Evolutionary conservation across 2,113 vertebrate genomes (phyloP), one percentile per base, ranked within the genome.

Genomic region (Poicephalus meyeri): DNA sequence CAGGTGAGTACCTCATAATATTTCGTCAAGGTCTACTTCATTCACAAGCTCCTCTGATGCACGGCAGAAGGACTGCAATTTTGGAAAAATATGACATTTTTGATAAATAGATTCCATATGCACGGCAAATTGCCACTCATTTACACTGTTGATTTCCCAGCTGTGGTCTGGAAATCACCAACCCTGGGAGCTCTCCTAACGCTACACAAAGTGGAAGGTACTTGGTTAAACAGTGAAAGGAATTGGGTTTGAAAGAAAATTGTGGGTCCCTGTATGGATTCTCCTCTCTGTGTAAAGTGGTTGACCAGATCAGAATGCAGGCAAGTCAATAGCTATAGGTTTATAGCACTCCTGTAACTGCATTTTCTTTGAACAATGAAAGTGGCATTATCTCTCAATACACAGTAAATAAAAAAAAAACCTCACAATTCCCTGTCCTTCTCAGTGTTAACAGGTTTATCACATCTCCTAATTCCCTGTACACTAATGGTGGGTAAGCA

Each of bases 391-490:
- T 41, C 13, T 58, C 42, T 50, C 29, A 37, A 9, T 26, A n/a
- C 0, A 4, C 12, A n/a, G 5, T 56, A 50, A 50, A 49, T 39
- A 31, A 61, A 64, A 47, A n/a, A 33, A 4, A 2, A 26, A 0
- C 9, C 24, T 33, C 37, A 58, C 4, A 53, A 4, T 4, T 26
- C 9, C 14, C 29, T 53, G 39, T 58, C 26, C 17, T 24, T 58
- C 13, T 66, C 35, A 42, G 2, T 63, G n/a, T 35, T 63, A 69
- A 31, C 42, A 76, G 33, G 24, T 74, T 8, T 13, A 13, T 7
- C 10, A 2, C 64, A 71, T 66, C 21, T 73, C 37, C 39, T 72
- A 60, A 44, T 56, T 63, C 12, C 35, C 17, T 31, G 8, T 20
- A 16, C 53, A 11, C 24, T 49, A 39, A 56, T 9, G 1, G 21